These are phyloP conservation scores for Cylindroiulus punctatus DNA, from an alignment of 2,888 invertebrate species.

Conservation along the genomic window DNA sequence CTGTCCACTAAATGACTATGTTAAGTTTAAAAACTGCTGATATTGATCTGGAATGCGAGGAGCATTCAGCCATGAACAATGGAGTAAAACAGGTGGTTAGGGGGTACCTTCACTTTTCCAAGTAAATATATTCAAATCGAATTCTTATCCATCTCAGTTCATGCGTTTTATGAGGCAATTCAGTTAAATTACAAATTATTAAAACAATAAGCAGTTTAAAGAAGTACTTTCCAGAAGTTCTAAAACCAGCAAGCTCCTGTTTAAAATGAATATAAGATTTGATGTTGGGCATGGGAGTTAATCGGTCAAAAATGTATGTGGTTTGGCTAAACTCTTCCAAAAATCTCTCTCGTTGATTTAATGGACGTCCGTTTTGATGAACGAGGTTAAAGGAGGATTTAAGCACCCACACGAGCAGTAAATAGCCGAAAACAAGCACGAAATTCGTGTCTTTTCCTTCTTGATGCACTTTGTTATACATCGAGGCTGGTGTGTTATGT, in stretches of 20 bases:
- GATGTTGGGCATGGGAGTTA: neutral
- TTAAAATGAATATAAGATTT: neutral
- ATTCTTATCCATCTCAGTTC: neutral
- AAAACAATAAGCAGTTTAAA: neutral
- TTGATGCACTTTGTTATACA: constrained; percentile 37
- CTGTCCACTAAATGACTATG: neutral
- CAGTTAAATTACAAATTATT: neutral
- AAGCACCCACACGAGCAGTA: constrained; percentile 35
- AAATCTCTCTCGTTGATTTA: constrained; percentile 26
- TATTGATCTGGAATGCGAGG: neutral
- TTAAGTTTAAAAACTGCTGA: neutral
- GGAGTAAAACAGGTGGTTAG: neutral
- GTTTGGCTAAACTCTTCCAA: neutral
- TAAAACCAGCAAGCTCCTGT: constrained; percentile 20
- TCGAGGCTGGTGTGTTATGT: neutral
- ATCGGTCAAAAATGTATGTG: neutral
- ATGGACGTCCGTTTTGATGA: constrained; percentile 35
- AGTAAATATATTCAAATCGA: constrained; percentile 27
- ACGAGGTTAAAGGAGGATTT: constrained; percentile 14
- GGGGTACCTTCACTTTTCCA: neutral
- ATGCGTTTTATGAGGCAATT: neutral
- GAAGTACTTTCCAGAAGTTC: too few relatives aligned
- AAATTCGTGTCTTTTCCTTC: constrained; percentile 43
- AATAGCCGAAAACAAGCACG: constrained; percentile 45
- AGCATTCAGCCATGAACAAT: neutral